Evolutionary conservation across 2,888 invertebrate species (phyloP), one percentile per base, ranked within the genome.

Genomic region (Tuta absoluta): DNA sequence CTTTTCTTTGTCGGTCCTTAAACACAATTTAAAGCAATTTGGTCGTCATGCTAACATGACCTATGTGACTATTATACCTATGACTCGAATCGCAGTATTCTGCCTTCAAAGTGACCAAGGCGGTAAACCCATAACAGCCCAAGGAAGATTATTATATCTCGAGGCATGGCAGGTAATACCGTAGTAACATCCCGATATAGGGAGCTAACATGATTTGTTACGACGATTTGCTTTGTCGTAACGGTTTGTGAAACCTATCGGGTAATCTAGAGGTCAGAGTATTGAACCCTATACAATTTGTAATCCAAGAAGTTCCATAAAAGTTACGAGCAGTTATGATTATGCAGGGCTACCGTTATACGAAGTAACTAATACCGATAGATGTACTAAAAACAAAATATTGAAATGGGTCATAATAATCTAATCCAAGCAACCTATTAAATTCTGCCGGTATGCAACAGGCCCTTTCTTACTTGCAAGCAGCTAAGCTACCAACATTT

Each of bases 181-280:
- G 56, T 24, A 14, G 28, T 24, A 33, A 24, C 56, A 56, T 56
- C 56, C 8, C 53, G 56, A 33, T 28, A 19, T 33, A 14, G 28
- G n/a, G n/a, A 33, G 17, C 24, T 8, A 33, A 56, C 28, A 71
- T 77, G 75, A 81, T 81, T 80, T 80, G 80, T 74, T 74, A 72
- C 72, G 60, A 70, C 75, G 76, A 76, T 78, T 74, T 76, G 69
- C 75, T 71, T 69, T 74, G 73, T 74, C 73, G 72, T 79, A 78
- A 78, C 77, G 75, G 77, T 61, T 75, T 71, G 70, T 71, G 68
- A 72, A 70, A 68, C 56, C 66, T 68, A 64, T 68, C 63, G 67
- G 66, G 68, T 68, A 49, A 66, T 69, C 72, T 69, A 66, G 64
- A 61, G 66, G 24, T 56, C 66, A 69, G 64, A 67, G 59, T 33